These are phyloP conservation scores for Bombus consobrinus DNA, from an alignment of 1,140 invertebrate species.

Conservation along the genomic window DNA sequence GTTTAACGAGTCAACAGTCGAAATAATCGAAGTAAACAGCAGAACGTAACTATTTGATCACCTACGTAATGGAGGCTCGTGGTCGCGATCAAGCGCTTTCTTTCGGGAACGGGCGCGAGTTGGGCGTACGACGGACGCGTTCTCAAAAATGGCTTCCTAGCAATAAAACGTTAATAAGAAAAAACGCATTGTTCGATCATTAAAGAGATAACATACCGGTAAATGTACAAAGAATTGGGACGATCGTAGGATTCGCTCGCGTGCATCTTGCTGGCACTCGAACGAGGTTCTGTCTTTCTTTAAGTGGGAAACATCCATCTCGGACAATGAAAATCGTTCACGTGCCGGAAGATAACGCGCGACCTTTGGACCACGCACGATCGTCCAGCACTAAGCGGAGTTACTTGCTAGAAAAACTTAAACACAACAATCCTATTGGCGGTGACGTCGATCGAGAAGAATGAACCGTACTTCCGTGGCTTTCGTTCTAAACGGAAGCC, in stretches of 20 bases:
- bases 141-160: slow-evolving; percentile 52
- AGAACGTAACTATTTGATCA: slow-evolving; percentile 54
- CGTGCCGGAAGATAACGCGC: neutral
- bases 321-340: neutral
- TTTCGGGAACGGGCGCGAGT: neutral
- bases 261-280: neutral
- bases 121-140: neutral
- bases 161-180: slow-evolving; percentile 66
- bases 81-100: slow-evolving; percentile 7
- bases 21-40: slow-evolving; percentile 56
- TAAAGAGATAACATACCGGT: slow-evolving; percentile 41
- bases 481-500: neutral
- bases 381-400: slow-evolving; percentile 59
- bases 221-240: slow-evolving; percentile 64
- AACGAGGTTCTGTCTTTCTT: neutral
- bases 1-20: slow-evolving; percentile 60
- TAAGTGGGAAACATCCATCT: too few relatives aligned
- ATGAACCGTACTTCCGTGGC: neutral
- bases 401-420: slow-evolving; percentile 80
- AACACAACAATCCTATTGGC: slow-evolving; percentile 79
- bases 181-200: slow-evolving; percentile 59
- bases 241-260: neutral
- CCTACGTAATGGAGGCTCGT: slow-evolving; percentile 39
- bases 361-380: neutral
- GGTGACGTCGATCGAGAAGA: slow-evolving; percentile 70